Evolutionary conservation across 2,888 invertebrate species (phyloP).

Genomic region (Synergus japonicus): DNA sequence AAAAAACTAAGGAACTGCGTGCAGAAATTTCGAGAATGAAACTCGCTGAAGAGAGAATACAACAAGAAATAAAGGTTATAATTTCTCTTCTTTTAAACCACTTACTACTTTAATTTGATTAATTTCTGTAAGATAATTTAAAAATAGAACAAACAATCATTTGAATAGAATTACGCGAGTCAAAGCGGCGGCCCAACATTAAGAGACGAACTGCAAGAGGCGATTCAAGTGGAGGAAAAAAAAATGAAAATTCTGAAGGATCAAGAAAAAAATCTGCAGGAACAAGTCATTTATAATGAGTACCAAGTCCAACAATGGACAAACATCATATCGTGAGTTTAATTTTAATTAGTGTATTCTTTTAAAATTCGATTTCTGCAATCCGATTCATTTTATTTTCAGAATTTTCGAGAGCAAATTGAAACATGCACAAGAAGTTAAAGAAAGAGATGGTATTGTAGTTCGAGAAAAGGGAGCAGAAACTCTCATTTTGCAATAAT

Average conservation of each 20-base stretch:
- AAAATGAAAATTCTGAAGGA: slow-evolving; percentile 80
- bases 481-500: slow-evolving; percentile 80
- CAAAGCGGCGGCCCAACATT: slow-evolving; percentile 56
- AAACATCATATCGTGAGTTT: slow-evolving; percentile 65
- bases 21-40: slow-evolving; percentile 61
- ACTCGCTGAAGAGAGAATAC: slow-evolving; percentile 63
- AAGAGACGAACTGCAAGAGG: slow-evolving; percentile 51
- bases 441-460: slow-evolving; percentile 80
- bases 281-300: slow-evolving; percentile 62
- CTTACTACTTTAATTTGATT: not conserved
- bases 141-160: not conserved
- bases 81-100: too few species aligned
- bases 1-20: slow-evolving; percentile 58
- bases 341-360: not conserved
- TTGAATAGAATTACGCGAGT: slow-evolving; percentile 51
- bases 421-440: slow-evolving; percentile 79
- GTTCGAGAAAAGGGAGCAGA: slow-evolving; percentile 82
- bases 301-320: slow-evolving; percentile 70
- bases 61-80: slow-evolving; percentile 62
- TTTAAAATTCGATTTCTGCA: not conserved
- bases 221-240: slow-evolving; percentile 77
- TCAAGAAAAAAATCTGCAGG: slow-evolving; percentile 81
- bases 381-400: slow-evolving; percentile 53
- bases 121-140: not conserved
- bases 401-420: slow-evolving; percentile 81